Conservation (phyloP, 1,140 invertebrate genomes). For the Lepidotrigona ventralis region DNA sequence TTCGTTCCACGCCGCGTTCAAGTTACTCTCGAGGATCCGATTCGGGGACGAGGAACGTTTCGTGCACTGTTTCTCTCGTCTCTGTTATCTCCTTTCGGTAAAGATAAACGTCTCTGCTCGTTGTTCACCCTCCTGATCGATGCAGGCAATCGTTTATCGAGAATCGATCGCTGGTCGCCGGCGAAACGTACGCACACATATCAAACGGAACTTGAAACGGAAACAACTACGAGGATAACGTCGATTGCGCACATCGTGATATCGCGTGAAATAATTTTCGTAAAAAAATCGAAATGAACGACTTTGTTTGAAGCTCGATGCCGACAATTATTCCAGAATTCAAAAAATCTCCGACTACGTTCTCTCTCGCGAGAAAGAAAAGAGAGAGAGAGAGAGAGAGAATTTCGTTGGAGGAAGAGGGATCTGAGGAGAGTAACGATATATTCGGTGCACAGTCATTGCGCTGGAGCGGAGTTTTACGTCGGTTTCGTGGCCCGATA, state of each 20-base stretch:
- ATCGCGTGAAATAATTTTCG: neutral
- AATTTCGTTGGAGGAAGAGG: neutral
- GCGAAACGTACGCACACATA: neutral
- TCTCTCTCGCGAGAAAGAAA: neutral
- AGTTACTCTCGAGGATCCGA: slow-evolving; percentile 19
- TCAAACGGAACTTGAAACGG: neutral
- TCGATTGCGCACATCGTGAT: neutral
- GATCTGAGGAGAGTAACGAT: slow-evolving; percentile 1
- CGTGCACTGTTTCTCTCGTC: neutral
- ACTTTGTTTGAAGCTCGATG: neutral
- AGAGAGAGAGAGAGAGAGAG: neutral
- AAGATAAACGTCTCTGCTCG: too few relatives aligned
- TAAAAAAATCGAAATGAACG: neutral
- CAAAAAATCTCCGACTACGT: neutral
- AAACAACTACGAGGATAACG: neutral
- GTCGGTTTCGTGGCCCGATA: slow-evolving; percentile 29
- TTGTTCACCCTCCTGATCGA: neutral
- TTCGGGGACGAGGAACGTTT: neutral
- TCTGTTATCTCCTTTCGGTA: slow-evolving; percentile 5
- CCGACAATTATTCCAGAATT: neutral
- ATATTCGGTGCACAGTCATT: slow-evolving; percentile 14
- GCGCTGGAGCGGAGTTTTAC: slow-evolving; percentile 15
- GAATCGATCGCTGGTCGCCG: neutral
- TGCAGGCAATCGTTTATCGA: neutral
- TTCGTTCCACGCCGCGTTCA: slow-evolving; percentile 1